Evolutionary conservation across 92 coral and sea anemone genomes (phyloP).

Genomic region (Nematostella vectensis): DNA sequence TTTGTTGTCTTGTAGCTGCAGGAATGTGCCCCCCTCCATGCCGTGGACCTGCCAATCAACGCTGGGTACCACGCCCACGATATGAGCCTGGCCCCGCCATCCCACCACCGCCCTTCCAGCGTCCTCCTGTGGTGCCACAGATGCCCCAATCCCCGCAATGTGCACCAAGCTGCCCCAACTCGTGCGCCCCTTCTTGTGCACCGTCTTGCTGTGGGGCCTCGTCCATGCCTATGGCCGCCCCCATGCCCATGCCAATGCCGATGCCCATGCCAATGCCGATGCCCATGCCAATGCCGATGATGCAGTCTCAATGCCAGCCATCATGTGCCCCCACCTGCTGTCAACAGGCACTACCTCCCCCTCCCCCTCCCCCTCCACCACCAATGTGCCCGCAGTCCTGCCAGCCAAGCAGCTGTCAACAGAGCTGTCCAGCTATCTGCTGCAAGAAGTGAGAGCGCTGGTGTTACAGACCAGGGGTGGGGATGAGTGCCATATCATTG

Average conservation of each 20-base stretch:
- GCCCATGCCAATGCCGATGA: conserved; percentile 29
- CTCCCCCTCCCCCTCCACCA: conserved; percentile 68
- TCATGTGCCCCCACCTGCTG: conserved; percentile 85
- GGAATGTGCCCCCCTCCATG: conserved; percentile 40
- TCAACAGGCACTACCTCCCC: conserved; percentile 58
- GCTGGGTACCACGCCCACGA: conserved; percentile 82
- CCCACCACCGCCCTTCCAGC: conserved; percentile 85
- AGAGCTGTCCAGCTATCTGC: conserved; percentile 65
- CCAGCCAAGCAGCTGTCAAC: conserved; percentile 51
- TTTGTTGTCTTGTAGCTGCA: conserved; percentile 15
- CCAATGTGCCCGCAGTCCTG: conserved; percentile 71
- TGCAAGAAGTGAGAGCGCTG: conserved; percentile 42
- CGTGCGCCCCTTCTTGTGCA: conserved; percentile 50
- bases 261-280: conserved; percentile 13
- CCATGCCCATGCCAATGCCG: conserved; percentile 42
- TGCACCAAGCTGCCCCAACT: conserved; percentile 41
- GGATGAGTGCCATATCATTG: background rate
- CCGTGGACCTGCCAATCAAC: conserved; percentile 55
- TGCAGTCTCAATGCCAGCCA: conserved; percentile 60
- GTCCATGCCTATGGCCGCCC: no score
- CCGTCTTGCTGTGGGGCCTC: conserved; percentile 40
- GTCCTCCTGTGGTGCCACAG: conserved; percentile 30
- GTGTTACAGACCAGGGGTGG: background rate
- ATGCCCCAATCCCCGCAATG: conserved; percentile 26
- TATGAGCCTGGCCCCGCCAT: conserved; percentile 80